Conservation (phyloP, 2,888 invertebrate genomes). For the Creontiades dilutus region DNA sequence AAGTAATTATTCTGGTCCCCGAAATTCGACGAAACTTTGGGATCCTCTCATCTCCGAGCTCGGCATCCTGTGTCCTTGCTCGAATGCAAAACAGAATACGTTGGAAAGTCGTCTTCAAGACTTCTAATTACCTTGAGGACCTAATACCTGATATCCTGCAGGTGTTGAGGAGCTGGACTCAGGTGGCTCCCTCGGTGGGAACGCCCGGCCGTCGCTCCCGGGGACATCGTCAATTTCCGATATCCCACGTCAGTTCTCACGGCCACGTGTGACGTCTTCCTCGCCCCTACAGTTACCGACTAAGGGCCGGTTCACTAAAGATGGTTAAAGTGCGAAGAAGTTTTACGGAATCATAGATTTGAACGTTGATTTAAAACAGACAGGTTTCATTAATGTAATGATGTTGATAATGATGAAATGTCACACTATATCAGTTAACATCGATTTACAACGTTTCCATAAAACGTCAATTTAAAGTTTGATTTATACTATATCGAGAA, state of each 20-base stretch:
- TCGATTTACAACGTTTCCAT: no score
- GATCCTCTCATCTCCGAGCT: background rate
- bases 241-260: conserved; percentile 36
- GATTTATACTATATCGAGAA: no score
- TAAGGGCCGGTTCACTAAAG: no score
- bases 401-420: no score
- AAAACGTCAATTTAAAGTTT: no score
- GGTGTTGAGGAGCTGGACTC: conserved; percentile 38
- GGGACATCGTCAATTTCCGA: conserved; percentile 35
- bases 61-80: conserved; percentile 55
- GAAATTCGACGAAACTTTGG: background rate
- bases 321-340: no score
- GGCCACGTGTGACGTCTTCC: conserved; percentile 24
- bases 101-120: conserved; percentile 38
- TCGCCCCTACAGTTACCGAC: background rate
- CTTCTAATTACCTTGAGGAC: conserved; percentile 54
- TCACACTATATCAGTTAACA: no score
- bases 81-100: conserved; percentile 58
- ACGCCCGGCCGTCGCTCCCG: background rate
- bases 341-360: no score
- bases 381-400: no score
- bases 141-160: conserved; percentile 66
- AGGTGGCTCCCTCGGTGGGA: conserved; percentile 27
- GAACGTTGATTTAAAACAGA: no score
- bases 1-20: background rate